Evolutionary conservation across 1,140 invertebrate genomes (phyloP).

Genomic region (Neodiprion fabricii): DNA sequence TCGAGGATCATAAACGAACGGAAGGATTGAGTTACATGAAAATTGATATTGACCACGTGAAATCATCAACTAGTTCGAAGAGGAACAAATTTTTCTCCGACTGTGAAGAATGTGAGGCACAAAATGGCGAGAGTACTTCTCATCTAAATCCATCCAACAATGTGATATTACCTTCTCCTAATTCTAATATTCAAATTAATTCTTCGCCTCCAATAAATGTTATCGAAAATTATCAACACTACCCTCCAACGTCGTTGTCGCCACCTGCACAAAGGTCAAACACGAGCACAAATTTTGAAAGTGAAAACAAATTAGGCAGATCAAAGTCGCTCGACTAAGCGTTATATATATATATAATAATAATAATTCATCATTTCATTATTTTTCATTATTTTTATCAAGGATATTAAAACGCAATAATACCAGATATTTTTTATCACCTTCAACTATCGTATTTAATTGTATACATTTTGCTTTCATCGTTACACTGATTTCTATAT

Average conservation of each 20-base stretch:
- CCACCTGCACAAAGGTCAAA: conserved; percentile 12
- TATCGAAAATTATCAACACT: neutral
- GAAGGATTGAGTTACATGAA: no score
- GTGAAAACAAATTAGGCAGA: conserved; percentile 58
- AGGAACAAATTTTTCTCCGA: neutral
- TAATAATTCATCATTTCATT: neutral
- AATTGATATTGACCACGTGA: no score
- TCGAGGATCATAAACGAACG: no score
- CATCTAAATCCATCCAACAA: conserved; percentile 61
- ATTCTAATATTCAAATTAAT: conserved; percentile 27
- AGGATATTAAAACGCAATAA: neutral
- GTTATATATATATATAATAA: conserved; percentile 24
- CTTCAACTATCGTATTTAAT: conserved; percentile 24
- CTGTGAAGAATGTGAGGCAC: conserved; percentile 2
- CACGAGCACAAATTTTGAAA: conserved; percentile 57
- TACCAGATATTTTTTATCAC: conserved; percentile 55
- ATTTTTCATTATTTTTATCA: neutral
- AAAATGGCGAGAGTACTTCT: conserved; percentile 17
- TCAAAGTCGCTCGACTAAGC: conserved; percentile 56
- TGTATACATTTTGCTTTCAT: neutral
- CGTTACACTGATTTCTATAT: neutral
- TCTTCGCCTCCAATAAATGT: conserved; percentile 6
- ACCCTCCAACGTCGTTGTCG: conserved; percentile 4
- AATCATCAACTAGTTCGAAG: neutral
- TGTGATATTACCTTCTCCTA: conserved; percentile 55